A percentile compares a stretch with the other conserved stretches of the same genome.
phyloP scores from a whole-genome alignment of 2,113 vertebrate genomes.

The Myiagra hebetior region DNA sequence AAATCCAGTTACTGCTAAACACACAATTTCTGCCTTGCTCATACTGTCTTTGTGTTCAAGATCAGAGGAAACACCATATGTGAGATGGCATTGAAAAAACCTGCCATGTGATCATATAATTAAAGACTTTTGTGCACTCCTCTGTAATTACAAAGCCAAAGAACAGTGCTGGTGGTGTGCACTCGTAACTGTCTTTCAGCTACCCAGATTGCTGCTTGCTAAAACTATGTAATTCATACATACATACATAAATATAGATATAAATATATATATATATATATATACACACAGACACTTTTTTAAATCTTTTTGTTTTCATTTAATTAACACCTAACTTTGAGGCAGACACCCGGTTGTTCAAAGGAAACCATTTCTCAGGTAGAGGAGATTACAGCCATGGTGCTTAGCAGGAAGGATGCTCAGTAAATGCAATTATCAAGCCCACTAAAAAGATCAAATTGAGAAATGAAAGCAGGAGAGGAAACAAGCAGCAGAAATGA shows the following conservation, averaged over 20 bases:
- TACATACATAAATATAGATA: neutral
- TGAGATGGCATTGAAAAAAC: neutral
- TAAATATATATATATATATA: rapidly evolving
- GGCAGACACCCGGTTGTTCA: neutral
- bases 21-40: neutral
- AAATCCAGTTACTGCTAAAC: neutral
- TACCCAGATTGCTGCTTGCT: neutral
- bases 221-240: neutral
- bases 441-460: constrained; percentile 30
- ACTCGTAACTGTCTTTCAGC: neutral
- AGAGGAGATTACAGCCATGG: neutral
- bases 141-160: neutral
- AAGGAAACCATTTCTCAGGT: constrained; percentile 44
- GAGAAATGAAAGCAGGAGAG: constrained; percentile 26
- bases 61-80: neutral
- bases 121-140: neutral
- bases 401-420: constrained; percentile 28
- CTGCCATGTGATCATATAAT: neutral
- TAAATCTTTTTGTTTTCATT: neutral
- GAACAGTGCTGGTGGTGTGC: neutral
- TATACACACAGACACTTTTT: neutral
- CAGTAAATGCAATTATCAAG: constrained; percentile 44
- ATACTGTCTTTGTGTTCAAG: neutral
- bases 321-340: constrained; percentile 12
- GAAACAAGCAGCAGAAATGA: constrained; percentile 35